These are phyloP conservation scores for Glossophaga mutica DNA, from an alignment of 2,797 vertebrate genomes.

Conservation along the genomic window DNA sequence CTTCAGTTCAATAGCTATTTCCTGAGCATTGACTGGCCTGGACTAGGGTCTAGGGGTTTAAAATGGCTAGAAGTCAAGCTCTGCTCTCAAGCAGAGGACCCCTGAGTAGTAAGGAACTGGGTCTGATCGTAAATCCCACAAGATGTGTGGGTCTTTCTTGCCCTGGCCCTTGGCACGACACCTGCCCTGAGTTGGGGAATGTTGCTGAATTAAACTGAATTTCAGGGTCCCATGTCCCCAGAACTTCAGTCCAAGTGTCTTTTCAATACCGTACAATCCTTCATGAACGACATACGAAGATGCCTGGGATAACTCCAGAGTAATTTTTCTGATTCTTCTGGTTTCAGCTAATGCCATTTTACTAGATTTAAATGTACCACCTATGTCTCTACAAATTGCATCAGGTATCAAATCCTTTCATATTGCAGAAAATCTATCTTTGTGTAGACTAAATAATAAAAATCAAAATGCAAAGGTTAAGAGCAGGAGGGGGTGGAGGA, in stretches of 20 bases:
- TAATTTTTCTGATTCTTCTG: neutral
- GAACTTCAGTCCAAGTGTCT: neutral
- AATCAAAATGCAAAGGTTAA: conserved; percentile 19
- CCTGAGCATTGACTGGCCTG: neutral
- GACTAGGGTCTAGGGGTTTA: neutral
- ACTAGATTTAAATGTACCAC: conserved; percentile 19
- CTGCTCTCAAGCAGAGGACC: neutral
- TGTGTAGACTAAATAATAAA: neutral
- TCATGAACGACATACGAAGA: neutral
- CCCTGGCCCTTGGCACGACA: neutral
- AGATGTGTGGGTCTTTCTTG: neutral
- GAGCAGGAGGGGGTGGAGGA: neutral
- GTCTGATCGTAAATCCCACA: neutral
- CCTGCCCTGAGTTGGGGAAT: neutral
- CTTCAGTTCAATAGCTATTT: conserved; percentile 27
- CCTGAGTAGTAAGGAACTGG: neutral
- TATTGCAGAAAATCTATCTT: conserved; percentile 1
- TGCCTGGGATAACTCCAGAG: neutral
- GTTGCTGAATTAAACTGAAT: neutral
- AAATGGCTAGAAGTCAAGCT: neutral
- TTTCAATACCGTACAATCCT: neutral
- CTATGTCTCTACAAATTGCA: conserved; percentile 7
- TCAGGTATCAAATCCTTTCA: conserved; percentile 11
- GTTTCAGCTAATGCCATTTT: neutral
- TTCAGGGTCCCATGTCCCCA: neutral